These are phyloP conservation scores for Ruditapes philippinarum DNA, from an alignment of 1,140 invertebrate species.

Conservation along the genomic window DNA sequence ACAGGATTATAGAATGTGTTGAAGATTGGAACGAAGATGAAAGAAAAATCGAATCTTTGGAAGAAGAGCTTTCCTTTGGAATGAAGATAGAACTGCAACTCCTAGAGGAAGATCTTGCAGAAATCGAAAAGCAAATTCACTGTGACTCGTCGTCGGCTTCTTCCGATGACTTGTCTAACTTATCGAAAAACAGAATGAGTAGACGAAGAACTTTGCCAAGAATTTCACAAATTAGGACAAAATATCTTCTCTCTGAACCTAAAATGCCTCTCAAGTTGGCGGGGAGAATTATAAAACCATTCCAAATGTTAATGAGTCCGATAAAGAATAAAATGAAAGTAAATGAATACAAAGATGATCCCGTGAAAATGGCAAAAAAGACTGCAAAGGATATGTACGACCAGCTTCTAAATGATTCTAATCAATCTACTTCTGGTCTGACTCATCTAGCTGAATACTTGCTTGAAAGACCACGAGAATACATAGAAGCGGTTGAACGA, in stretches of 20 bases:
- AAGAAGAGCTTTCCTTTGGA: conserved; percentile 15
- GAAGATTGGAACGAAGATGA: conserved; percentile 57
- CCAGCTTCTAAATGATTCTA: neutral
- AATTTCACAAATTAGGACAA: conserved; percentile 1
- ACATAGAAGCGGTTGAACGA: conserved; percentile 36
- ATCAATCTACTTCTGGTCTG: neutral
- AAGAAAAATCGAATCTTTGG: conserved; percentile 8
- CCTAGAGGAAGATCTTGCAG: conserved; percentile 69
- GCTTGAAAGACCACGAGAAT: conserved; percentile 50
- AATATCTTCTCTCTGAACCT: neutral
- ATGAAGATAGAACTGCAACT: conserved; percentile 61
- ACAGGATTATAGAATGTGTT: conserved; percentile 37
- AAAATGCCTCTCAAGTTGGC: conserved; percentile 23
- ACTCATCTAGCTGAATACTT: conserved; percentile 45
- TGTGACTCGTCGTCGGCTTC: conserved; percentile 36
- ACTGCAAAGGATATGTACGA: conserved; percentile 15
- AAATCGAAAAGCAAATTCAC: conserved; percentile 65
- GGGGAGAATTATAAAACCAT: conserved; percentile 26
- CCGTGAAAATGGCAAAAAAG: conserved; percentile 24
- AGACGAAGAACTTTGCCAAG: neutral
- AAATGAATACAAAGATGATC: conserved; percentile 32
- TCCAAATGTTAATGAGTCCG: neutral
- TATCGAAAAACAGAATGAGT: neutral
- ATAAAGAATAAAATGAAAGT: conserved; percentile 42
- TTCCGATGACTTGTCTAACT: conserved; percentile 24